phyloP scores from a whole-genome alignment of 2,888 invertebrate species.

The Drosophila histrio region DNA sequence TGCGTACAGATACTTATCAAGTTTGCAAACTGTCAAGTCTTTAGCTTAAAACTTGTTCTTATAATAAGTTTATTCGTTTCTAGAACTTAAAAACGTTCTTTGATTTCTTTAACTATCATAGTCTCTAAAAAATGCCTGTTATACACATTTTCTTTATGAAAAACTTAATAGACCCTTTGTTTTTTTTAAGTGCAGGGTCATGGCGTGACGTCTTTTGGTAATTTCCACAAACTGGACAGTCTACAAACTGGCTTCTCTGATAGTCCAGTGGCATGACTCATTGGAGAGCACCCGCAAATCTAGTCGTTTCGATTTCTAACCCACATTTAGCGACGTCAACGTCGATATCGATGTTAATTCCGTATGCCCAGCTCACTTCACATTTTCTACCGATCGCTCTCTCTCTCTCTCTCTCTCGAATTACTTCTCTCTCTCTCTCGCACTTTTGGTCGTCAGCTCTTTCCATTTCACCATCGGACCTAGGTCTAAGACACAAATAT shows the following conservation, averaged over 20 bases:
- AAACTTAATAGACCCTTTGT: too few relatives aligned
- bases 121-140: too few relatives aligned
- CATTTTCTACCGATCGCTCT: slow-evolving; percentile 18
- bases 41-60: too few relatives aligned
- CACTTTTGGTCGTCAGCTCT: slow-evolving; percentile 14
- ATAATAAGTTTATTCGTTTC: too few relatives aligned
- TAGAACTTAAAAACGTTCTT: too few relatives aligned
- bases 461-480: slow-evolving; percentile 55
- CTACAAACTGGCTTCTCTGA: slow-evolving; percentile 6
- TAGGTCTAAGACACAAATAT: slow-evolving; percentile 67
- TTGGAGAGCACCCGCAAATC: slow-evolving; percentile 30
- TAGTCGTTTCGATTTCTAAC: slow-evolving; percentile 55
- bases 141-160: too few relatives aligned
- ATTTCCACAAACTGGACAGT: slow-evolving; percentile 15
- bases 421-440: slow-evolving; percentile 8
- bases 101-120: too few relatives aligned
- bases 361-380: slow-evolving; percentile 42
- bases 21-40: too few relatives aligned
- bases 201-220: slow-evolving; percentile 51
- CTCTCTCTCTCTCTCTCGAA: slow-evolving; percentile 10
- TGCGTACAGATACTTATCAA: too few relatives aligned
- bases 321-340: slow-evolving; percentile 48
- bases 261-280: slow-evolving; percentile 57
- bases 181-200: too few relatives aligned
- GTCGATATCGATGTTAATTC: slow-evolving; percentile 19